Evolutionary conservation across 2,797 vertebrate genomes (phyloP).

Genomic region (Malacoctenus gilli): DNA sequence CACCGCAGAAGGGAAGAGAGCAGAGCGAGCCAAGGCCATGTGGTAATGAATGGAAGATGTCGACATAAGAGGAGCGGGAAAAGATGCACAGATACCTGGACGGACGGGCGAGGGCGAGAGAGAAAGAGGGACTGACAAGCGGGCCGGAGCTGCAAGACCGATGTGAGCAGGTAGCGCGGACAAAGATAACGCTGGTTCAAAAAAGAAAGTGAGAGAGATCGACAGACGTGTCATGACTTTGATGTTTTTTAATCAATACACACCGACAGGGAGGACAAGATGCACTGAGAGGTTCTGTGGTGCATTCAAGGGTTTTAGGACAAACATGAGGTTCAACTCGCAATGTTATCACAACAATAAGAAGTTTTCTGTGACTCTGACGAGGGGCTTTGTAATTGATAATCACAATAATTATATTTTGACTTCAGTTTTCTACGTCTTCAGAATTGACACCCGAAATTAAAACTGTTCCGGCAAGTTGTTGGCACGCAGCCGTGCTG

Average conservation of each 20-base stretch:
- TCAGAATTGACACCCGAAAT: too few species aligned
- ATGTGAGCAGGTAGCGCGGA: conserved; percentile 21
- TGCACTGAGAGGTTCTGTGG: conserved; percentile 3
- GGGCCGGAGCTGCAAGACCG: conserved; percentile 29
- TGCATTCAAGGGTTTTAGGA: too few species aligned
- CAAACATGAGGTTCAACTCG: too few species aligned
- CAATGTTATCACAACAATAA: too few species aligned
- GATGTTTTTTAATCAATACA: conserved; percentile 62
- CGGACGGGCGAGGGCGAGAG: conserved; percentile 43
- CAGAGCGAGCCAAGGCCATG: conserved; percentile 89
- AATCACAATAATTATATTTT: too few species aligned
- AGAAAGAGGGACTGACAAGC: conserved; percentile 49
- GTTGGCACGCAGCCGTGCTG: too few species aligned
- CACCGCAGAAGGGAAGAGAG: conserved; percentile 85
- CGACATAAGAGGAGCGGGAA: conserved; percentile 78
- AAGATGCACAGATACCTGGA: conserved; percentile 41
- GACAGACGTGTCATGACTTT: conserved; percentile 49
- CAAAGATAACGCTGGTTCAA: conserved; percentile 37
- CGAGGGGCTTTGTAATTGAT: too few species aligned
- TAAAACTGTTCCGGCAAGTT: too few species aligned
- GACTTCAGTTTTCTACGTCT: too few species aligned
- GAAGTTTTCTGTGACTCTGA: too few species aligned
- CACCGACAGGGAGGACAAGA: conserved; percentile 48
- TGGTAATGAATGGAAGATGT: conserved; percentile 95
- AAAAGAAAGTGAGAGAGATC: conserved; percentile 11